A percentile compares a stretch with the other conserved stretches of the same genome.
phyloP scores from a whole-genome alignment of 1,140 invertebrate species.

The Lasioglossum baleicum region DNA sequence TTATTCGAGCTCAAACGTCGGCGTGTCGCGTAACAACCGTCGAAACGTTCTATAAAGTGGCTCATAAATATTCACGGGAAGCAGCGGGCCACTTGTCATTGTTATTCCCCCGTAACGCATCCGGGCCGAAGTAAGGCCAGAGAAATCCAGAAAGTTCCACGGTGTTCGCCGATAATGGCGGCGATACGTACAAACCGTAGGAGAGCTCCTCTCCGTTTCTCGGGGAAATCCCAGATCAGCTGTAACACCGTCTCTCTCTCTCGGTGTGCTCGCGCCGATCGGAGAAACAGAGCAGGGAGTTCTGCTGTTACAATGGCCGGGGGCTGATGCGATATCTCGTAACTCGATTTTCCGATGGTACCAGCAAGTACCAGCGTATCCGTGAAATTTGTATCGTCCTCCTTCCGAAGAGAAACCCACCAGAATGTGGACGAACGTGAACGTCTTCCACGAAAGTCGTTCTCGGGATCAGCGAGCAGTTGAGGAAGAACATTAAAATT shows the following conservation, averaged over 20 bases:
- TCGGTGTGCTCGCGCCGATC: not conserved
- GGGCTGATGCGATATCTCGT: constrained; percentile 20
- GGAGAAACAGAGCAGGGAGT: not conserved
- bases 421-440: not conserved
- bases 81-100: constrained; percentile 24
- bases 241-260: not conserved
- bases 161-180: not conserved
- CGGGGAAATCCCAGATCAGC: constrained; percentile 24
- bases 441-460: too few species aligned
- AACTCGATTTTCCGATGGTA: constrained; percentile 20
- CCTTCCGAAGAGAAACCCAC: not conserved
- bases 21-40: constrained; percentile 35
- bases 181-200: not conserved
- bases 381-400: constrained; percentile 29
- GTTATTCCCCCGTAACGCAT: constrained; percentile 23
- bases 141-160: constrained; percentile 22
- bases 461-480: too few species aligned
- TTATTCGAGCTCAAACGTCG: constrained; percentile 27
- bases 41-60: constrained; percentile 44
- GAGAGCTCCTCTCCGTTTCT: not conserved
- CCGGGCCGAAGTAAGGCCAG: not conserved
- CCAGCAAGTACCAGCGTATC: not conserved
- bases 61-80: constrained; percentile 39
- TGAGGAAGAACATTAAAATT: too few species aligned
- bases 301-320: not conserved